Conservation (phyloP, 2,888 invertebrate species). For the Calliphora vomitoria region DNA sequence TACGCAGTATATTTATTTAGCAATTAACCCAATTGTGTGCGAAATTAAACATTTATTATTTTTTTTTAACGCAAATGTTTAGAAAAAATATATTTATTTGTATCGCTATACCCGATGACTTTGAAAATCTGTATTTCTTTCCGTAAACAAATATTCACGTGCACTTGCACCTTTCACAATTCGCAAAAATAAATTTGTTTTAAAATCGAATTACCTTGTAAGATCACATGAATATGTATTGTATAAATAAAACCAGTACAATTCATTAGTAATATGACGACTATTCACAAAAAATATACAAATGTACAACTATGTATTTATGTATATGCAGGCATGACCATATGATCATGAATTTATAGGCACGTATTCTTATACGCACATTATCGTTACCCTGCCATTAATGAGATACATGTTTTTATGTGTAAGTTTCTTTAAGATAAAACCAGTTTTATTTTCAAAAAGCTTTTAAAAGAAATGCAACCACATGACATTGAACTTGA, state of each 20-base stretch:
- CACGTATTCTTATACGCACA: background rate
- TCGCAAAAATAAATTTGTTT: slow-evolving; percentile 19
- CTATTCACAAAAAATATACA: background rate
- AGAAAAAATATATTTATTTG: background rate
- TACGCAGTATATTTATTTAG: too few species aligned
- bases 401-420: background rate
- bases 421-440: slow-evolving; percentile 33
- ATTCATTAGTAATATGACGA: background rate
- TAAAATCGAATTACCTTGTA: slow-evolving; percentile 45
- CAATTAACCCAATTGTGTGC: too few species aligned
- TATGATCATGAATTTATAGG: background rate
- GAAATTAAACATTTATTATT: too few species aligned
- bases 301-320: background rate
- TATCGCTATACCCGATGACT: background rate
- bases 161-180: slow-evolving; percentile 51
- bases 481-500: slow-evolving; percentile 72
- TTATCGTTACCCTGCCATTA: background rate
- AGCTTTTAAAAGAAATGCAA: slow-evolving; percentile 52
- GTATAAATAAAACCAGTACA: slow-evolving; percentile 7
- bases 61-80: background rate
- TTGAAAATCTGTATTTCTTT: slow-evolving; percentile 23
- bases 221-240: slow-evolving; percentile 34
- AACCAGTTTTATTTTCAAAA: slow-evolving; percentile 49
- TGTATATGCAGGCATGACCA: background rate
- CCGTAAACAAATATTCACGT: slow-evolving; percentile 50